phyloP scores from a whole-genome alignment of 2,888 invertebrate genomes.

The Amphimallon solstitiale region DNA sequence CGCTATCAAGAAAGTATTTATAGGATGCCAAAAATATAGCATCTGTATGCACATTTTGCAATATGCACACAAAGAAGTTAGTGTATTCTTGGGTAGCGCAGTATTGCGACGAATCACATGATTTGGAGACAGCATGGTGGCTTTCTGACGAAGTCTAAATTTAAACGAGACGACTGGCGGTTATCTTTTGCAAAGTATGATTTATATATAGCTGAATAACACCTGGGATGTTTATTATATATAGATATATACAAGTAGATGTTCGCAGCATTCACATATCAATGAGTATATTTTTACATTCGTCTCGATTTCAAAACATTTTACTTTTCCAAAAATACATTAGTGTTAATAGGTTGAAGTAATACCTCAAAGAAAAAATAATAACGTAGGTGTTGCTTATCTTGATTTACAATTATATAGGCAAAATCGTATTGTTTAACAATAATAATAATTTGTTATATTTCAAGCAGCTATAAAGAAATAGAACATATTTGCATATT shows the following conservation, averaged over 20 bases:
- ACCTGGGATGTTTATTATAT: constrained; percentile 8
- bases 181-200: constrained; percentile 6
- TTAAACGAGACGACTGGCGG: constrained; percentile 10
- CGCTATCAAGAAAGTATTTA: too few relatives aligned
- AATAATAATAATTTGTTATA: too few relatives aligned
- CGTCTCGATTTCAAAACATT: constrained; percentile 3
- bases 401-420: too few relatives aligned
- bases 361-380: too few relatives aligned
- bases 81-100: background rate
- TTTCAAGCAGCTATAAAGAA: too few relatives aligned
- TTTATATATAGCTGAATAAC: constrained; percentile 13
- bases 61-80: background rate
- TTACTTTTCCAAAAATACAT: constrained; percentile 3
- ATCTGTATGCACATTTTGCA: too few relatives aligned
- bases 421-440: too few relatives aligned
- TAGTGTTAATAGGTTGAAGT: background rate
- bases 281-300: too few relatives aligned
- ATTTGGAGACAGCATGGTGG: constrained; percentile 28
- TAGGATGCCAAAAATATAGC: too few relatives aligned
- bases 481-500: too few relatives aligned
- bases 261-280: too few relatives aligned
- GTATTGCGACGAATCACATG: constrained; percentile 16
- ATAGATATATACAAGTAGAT: background rate
- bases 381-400: too few relatives aligned
- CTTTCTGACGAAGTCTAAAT: background rate